phyloP scores from a whole-genome alignment of 2,888 invertebrate genomes.

The Eurois occulta region DNA sequence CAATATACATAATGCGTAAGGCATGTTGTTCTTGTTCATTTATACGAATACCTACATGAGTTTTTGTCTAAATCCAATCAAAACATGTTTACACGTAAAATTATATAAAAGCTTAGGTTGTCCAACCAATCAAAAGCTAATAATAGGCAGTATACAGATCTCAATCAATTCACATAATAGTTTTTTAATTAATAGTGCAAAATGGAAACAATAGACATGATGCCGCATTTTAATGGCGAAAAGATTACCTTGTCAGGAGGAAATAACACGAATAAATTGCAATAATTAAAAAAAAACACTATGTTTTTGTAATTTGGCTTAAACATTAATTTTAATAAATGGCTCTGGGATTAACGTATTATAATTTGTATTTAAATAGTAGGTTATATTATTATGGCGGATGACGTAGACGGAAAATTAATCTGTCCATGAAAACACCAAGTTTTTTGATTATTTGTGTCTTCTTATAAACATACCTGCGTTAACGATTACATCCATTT shows the following conservation, averaged over 20 bases:
- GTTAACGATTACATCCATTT: background rate
- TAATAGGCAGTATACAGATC: conserved; percentile 16
- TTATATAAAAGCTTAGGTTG: conserved; percentile 11
- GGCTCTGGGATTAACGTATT: conserved; percentile 36
- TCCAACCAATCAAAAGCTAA: conserved; percentile 32
- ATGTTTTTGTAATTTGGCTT: conserved; percentile 40
- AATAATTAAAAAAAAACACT: conserved; percentile 10
- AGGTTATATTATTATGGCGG: conserved; percentile 22
- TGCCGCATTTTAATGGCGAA: background rate
- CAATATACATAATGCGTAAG: background rate
- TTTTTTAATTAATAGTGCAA: conserved; percentile 34
- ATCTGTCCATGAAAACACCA: conserved; percentile 26
- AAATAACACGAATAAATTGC: conserved; percentile 29
- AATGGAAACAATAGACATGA: conserved; percentile 44
- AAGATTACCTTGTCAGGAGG: conserved; percentile 24
- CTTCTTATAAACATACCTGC: background rate
- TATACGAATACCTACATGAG: background rate
- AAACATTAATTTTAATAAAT: conserved; percentile 38
- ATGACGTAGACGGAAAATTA: conserved; percentile 55
- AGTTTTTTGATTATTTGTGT: conserved; percentile 14
- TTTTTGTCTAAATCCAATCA: conserved; percentile 21
- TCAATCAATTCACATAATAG: conserved; percentile 15
- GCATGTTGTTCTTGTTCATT: background rate
- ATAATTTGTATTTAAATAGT: conserved; percentile 36
- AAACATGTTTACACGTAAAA: conserved; percentile 24